These are phyloP conservation scores for Dryocosmus kuriphilus DNA, from an alignment of 2,888 invertebrate species.

Conservation along the genomic window DNA sequence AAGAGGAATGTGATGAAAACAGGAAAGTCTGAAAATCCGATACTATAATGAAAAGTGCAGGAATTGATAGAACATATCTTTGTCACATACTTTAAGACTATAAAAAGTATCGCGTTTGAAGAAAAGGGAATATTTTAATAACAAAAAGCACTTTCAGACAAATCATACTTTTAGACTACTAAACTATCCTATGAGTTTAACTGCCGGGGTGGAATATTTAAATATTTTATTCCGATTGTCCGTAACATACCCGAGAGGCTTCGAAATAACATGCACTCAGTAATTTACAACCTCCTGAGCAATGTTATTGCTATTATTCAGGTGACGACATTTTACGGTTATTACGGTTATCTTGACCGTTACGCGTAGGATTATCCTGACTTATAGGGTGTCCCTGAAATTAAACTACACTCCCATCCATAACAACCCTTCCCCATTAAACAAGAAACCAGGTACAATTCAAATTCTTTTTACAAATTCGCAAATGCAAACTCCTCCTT, in stretches of 20 bases:
- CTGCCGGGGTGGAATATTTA: background rate
- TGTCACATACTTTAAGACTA: too few relatives aligned
- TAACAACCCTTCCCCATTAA: background rate
- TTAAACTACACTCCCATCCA: constrained; percentile 1
- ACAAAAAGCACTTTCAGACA: background rate
- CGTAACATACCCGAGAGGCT: background rate
- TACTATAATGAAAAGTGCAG: background rate
- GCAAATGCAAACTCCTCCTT: background rate
- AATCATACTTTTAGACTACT: background rate
- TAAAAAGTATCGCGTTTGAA: too few relatives aligned
- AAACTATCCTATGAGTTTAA: background rate
- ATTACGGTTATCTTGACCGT: constrained; percentile 36
- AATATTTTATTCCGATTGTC: constrained; percentile 12
- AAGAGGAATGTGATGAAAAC: background rate
- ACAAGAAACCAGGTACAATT: background rate
- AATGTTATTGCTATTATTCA: constrained; percentile 29
- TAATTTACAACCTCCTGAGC: constrained; percentile 6
- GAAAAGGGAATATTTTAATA: background rate
- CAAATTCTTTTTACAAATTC: background rate
- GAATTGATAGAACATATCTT: background rate
- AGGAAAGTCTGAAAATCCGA: background rate
- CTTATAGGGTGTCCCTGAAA: constrained; percentile 29
- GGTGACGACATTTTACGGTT: constrained; percentile 30
- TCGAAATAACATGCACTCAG: constrained; percentile 7
- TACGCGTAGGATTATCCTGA: constrained; percentile 24